Percentiles rank a stretch among this genome's conserved stretches.
These are phyloP conservation scores for Palaemon carinicauda DNA, from an alignment of 1,140 invertebrate species.

Conservation along the genomic window DNA sequence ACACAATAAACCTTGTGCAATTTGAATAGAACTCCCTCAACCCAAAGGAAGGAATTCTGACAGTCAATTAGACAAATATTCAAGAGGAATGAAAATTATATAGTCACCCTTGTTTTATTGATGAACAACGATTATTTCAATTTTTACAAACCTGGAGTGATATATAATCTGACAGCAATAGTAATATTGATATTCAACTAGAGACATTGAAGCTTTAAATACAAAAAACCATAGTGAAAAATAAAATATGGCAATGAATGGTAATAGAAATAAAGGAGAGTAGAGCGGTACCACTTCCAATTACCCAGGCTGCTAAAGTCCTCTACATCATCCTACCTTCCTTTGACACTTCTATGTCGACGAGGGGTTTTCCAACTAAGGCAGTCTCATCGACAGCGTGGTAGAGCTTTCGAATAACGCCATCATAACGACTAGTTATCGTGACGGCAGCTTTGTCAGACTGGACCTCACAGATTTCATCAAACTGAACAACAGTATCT, in stretches of 20 bases:
- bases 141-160: too few relatives aligned
- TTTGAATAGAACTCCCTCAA: too few relatives aligned
- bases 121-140: too few relatives aligned
- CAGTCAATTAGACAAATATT: too few relatives aligned
- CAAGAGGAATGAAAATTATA: too few relatives aligned
- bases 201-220: background rate
- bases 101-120: too few relatives aligned
- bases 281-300: background rate
- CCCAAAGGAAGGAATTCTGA: too few relatives aligned
- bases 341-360: conserved; percentile 82
- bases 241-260: background rate
- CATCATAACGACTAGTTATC: conserved; percentile 97
- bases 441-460: conserved; percentile 99
- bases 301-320: background rate
- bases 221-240: background rate
- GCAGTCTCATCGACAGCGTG: conserved; percentile 89
- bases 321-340: conserved; percentile 41
- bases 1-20: too few relatives aligned
- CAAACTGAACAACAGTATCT: conserved; percentile 95
- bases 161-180: too few relatives aligned
- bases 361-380: conserved; percentile 86
- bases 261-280: background rate
- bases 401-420: conserved; percentile 82
- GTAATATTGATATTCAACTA: background rate
- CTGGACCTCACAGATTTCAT: conserved; percentile 98